Evolutionary conservation across 2,888 invertebrate genomes (phyloP).

Genomic region (Mimachlamys varia): DNA sequence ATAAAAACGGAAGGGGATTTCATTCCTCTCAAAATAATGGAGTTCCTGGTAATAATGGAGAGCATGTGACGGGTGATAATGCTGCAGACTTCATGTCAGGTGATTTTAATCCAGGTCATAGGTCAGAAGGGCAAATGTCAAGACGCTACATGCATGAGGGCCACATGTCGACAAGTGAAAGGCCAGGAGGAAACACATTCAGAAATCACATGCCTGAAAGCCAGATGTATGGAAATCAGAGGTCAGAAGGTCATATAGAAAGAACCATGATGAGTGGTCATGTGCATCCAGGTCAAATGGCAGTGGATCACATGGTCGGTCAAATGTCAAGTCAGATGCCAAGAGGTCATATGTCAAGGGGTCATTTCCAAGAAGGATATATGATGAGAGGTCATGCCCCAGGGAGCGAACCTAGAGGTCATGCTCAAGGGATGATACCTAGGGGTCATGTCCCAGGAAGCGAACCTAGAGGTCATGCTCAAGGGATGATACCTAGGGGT

Average conservation of each 20-base stretch:
- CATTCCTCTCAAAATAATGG: background rate
- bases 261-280: constrained; percentile 15
- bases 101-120: background rate
- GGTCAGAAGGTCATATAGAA: background rate
- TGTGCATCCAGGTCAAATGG: background rate
- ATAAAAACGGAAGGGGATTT: background rate
- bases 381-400: background rate
- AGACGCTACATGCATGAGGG: background rate
- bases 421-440: background rate
- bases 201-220: background rate
- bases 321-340: background rate
- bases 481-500: background rate
- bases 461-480: background rate
- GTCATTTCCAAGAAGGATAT: background rate
- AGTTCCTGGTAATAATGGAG: background rate
- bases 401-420: background rate
- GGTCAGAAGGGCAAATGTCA: background rate
- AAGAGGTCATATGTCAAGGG: background rate
- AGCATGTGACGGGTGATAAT: background rate
- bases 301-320: background rate
- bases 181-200: background rate
- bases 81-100: background rate
- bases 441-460: background rate
- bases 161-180: background rate
- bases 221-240: background rate